Base-by-base conservation (phyloP, 2,888 invertebrate species). In the Eremobia ochroleuca region DNA sequence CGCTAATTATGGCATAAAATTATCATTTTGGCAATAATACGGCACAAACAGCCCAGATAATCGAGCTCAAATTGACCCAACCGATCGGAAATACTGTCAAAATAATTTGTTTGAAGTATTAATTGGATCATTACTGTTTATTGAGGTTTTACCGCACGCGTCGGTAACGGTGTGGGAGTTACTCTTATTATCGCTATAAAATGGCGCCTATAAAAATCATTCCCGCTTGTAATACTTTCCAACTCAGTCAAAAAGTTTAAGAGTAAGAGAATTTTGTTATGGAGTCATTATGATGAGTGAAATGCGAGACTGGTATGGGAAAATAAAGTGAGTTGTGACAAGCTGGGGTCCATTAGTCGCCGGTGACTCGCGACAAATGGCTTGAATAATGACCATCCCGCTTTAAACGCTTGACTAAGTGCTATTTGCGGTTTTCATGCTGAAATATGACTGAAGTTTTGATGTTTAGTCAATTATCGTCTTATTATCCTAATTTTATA, bases 351-450 rank as follows among this genome's bases (percentile, higher is more conserved):
- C 91, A 91, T 92, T 92, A 91, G 87, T 73, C 86, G 74, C 67
- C 85, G 78, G 85, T 86, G 88, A 88, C 89, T 87, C 81, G 90
- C 90, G 92, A 92, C 93, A 92, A 93, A 94, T 93, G 93, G 90
- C 85, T 90, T 91, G 91, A 93, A 87, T 93, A 92, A 93, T 92
- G 91, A 91, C 89, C 89, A 86, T 88, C 87, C 88, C 83, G 82
- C 77, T 91, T 88, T 88, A 89, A 91, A 90, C 88, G 90, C 85
- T 91, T 88, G 87, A 91, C 90, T 90, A 90, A 91, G 87, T 87
- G 87, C 88, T 87, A 88, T 91, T 87, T 87, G 87, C 88, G 88
- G 88, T 89, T 90, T 89, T 88, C 85, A 81, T 77, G 72, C 83
- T 82, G 69, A 84, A 80, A 78, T 85, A 87, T 85, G 73, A 52